Conservation (phyloP, 2,888 invertebrate species). For the Germaria angustata region DNA sequence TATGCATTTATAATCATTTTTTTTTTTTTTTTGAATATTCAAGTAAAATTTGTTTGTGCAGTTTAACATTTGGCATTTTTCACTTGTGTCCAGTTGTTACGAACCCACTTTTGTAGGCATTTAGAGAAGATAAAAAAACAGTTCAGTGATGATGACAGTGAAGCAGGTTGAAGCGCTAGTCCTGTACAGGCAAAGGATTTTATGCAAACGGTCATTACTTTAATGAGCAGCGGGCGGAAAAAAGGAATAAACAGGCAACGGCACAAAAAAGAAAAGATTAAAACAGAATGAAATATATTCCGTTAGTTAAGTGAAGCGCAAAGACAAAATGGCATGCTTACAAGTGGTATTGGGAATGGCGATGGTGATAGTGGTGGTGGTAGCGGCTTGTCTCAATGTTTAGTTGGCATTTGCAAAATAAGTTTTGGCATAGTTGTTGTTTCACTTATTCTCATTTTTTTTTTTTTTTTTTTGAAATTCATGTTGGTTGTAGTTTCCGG, state of each 20-base stretch:
- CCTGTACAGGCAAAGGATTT: slow-evolving; percentile 18
- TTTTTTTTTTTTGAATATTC: slow-evolving; percentile 34
- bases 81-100: slow-evolving; percentile 42
- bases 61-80: slow-evolving; percentile 56
- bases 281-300: slow-evolving; percentile 41
- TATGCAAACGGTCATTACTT: slow-evolving; percentile 76
- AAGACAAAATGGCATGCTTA: slow-evolving; percentile 39
- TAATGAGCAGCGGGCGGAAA: slow-evolving; percentile 73
- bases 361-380: background rate
- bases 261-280: slow-evolving; percentile 5
- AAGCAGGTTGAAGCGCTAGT: background rate
- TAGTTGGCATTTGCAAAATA: slow-evolving; percentile 38
- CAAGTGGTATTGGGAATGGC: slow-evolving; percentile 23
- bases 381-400: slow-evolving; percentile 35
- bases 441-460: background rate
- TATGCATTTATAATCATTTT: slow-evolving; percentile 41
- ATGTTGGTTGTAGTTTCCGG: slow-evolving; percentile 46
- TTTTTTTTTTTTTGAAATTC: slow-evolving; percentile 1
- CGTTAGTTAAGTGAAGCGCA: slow-evolving; percentile 38
- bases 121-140: background rate
- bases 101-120: slow-evolving; percentile 68
- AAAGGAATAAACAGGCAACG: slow-evolving; percentile 6
- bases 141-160: slow-evolving; percentile 20
- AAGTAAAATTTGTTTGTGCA: slow-evolving; percentile 13
- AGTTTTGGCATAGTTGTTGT: slow-evolving; percentile 37